Percentiles rank a stretch among this genome's conserved stretches.
Conservation (phyloP, 1,140 invertebrate species). For the Bradysia coprophila region DNA sequence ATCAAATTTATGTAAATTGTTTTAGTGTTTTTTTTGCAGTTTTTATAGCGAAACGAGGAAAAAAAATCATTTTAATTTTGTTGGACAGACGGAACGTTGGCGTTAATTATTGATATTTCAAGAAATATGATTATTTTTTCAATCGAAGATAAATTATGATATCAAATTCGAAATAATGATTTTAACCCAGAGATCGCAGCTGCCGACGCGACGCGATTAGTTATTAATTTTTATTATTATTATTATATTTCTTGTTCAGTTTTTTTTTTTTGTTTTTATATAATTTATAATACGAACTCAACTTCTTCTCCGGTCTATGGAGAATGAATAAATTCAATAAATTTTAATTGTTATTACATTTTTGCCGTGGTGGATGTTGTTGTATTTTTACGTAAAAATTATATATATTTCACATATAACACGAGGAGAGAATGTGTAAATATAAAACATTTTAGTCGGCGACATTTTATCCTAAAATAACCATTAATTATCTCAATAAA, state of each 20-base stretch:
- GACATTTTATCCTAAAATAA: constrained; percentile 6
- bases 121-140: neutral
- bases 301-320: too few species aligned
- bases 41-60: too few species aligned
- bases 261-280: neutral
- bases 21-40: neutral
- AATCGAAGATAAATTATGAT: neutral
- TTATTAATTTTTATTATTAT: neutral
- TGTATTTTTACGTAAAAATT: neutral
- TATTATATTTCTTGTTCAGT: neutral
- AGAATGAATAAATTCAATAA: too few species aligned
- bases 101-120: neutral
- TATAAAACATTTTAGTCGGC: constrained; percentile 1
- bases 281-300: too few species aligned
- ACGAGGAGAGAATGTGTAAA: neutral
- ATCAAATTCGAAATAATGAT: neutral
- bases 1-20: neutral
- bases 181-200: neutral
- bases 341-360: too few species aligned
- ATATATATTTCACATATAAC: neutral
- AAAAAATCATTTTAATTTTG: neutral
- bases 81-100: neutral
- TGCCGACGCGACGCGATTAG: neutral
- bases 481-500: constrained; percentile 5
- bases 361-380: neutral